Evolutionary conservation across 2,113 vertebrate genomes (phyloP).

Genomic region (Podiceps cristatus): DNA sequence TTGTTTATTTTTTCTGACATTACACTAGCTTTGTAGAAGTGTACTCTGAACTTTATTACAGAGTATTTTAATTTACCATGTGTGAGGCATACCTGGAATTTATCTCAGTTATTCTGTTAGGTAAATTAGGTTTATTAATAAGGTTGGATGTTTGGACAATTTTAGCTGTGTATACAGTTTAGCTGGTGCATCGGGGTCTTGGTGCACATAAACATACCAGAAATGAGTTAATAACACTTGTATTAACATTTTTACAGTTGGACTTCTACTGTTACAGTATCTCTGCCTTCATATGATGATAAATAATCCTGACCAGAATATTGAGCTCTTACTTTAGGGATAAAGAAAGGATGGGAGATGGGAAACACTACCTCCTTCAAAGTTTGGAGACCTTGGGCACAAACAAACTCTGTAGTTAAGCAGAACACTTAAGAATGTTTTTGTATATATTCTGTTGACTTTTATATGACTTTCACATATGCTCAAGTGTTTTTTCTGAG

Average conservation of each 20-base stretch:
- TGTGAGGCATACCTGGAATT: conserved; percentile 11
- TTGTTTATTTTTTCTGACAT: conserved; percentile 11
- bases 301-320: not conserved
- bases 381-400: not conserved
- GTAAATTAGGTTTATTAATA: not conserved
- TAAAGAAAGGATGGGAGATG: not conserved
- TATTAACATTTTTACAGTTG: not conserved
- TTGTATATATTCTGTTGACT: not conserved
- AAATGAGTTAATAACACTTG: not conserved
- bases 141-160: not conserved
- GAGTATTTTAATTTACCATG: not conserved
- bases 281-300: not conserved
- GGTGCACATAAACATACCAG: not conserved
- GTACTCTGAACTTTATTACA: not conserved
- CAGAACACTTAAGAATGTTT: not conserved
- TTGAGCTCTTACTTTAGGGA: not conserved
- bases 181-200: not conserved
- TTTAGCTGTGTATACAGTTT: not conserved
- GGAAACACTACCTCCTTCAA: not conserved
- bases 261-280: not conserved
- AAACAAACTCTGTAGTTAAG: not conserved
- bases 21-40: not conserved
- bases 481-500: not conserved
- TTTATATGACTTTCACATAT: not conserved
- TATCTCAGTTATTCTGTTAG: not conserved